Evolutionary conservation across 2,797 vertebrate genomes (phyloP).

Genomic region (Pseudomugil gertrudae): DNA sequence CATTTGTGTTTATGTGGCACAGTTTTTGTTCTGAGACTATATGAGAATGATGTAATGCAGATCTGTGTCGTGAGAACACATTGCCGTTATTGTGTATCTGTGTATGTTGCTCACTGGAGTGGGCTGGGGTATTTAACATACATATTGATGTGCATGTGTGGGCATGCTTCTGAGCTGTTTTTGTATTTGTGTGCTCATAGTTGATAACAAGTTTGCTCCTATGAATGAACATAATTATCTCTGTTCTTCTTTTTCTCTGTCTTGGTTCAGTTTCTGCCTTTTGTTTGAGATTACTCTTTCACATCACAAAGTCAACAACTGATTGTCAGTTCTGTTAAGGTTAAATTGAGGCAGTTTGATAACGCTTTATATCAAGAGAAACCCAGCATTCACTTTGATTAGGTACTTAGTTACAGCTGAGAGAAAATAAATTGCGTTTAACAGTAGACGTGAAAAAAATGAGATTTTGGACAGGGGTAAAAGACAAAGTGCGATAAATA

Average conservation of each 20-base stretch:
- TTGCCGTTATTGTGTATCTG: slow-evolving; percentile 49
- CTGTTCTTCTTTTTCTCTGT: background rate
- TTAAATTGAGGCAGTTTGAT: background rate
- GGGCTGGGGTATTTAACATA: slow-evolving; percentile 49
- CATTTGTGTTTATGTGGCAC: slow-evolving; percentile 12
- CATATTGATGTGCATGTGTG: slow-evolving; percentile 56
- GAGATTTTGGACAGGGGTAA: background rate
- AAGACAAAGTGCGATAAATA: background rate
- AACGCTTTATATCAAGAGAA: background rate
- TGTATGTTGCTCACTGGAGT: slow-evolving; percentile 23
- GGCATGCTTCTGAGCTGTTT: slow-evolving; percentile 41
- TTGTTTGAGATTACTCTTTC: background rate
- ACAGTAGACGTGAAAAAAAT: background rate
- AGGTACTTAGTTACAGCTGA: background rate
- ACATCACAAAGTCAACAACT: background rate
- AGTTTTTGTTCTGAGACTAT: slow-evolving; percentile 11
- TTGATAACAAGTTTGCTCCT: slow-evolving; percentile 50
- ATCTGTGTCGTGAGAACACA: slow-evolving; percentile 34
- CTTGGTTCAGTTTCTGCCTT: slow-evolving; percentile 8
- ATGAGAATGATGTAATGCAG: slow-evolving; percentile 3
- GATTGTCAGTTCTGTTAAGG: background rate
- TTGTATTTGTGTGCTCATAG: slow-evolving; percentile 39
- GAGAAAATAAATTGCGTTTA: background rate
- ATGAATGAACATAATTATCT: slow-evolving; percentile 69
- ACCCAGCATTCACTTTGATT: background rate